phyloP scores from a whole-genome alignment of 2,113 vertebrate species.

The Lepisosteus oculatus region DNA sequence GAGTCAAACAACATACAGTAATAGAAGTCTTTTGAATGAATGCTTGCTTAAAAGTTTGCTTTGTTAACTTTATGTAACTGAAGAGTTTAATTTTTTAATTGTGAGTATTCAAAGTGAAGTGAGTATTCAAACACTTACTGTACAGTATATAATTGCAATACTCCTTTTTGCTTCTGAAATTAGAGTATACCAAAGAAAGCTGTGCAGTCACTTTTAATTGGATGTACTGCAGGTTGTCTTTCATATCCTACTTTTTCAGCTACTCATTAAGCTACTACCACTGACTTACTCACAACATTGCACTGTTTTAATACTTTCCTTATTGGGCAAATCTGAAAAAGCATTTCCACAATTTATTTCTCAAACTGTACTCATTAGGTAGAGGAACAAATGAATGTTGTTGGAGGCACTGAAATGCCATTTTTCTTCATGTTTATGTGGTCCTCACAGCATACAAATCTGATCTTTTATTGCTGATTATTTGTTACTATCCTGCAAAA shows the following conservation, averaged over 20 bases:
- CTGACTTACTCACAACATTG: neutral
- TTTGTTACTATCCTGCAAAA: no score
- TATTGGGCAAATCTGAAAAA: neutral
- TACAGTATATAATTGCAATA: neutral
- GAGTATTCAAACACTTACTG: neutral
- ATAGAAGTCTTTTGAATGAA: neutral
- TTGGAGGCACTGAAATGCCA: neutral
- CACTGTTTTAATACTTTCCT: neutral
- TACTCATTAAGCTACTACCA: neutral
- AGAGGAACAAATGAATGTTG: conserved; percentile 17
- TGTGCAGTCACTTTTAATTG: conserved; percentile 4
- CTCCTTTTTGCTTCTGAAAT: neutral
- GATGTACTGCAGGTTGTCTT: neutral
- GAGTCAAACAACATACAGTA: neutral
- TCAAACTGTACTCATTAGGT: conserved; percentile 11
- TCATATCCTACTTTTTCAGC: neutral
- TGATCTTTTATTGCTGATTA: no score
- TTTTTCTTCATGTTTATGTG: no score
- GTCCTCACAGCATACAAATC: no score
- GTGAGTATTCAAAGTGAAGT: no score
- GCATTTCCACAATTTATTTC: conserved; percentile 7
- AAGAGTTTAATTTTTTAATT: no score
- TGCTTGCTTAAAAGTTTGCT: neutral
- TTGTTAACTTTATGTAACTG: no score
- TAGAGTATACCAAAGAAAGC: neutral